Percentiles rank a stretch among this genome's conserved stretches.
Evolutionary conservation across 2,113 vertebrate species (phyloP).

Genomic region (Mohoua ochrocephala): DNA sequence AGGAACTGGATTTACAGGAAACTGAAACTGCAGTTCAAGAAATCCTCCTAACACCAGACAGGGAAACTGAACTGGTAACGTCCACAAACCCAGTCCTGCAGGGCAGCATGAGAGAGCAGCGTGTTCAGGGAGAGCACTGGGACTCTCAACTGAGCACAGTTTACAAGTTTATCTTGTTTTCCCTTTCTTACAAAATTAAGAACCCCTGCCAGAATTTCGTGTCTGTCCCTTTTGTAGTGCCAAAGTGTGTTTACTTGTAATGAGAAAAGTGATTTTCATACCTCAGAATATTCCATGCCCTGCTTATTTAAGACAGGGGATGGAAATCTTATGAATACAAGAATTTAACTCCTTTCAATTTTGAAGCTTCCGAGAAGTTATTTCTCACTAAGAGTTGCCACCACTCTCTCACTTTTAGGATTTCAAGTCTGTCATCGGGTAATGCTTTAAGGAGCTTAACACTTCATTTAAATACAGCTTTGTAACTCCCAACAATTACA

Average conservation of each 20-base stretch:
- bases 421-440: neutral
- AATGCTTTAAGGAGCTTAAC: conserved; percentile 48
- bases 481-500: conserved; percentile 34
- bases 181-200: neutral
- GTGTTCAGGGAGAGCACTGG: neutral
- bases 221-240: neutral
- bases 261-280: neutral
- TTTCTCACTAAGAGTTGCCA: neutral
- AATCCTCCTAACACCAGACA: neutral
- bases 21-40: neutral
- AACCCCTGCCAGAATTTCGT: neutral
- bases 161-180: neutral
- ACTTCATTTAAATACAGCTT: conserved; percentile 60
- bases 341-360: neutral
- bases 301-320: neutral
- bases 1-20: neutral
- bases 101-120: neutral
- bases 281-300: neutral
- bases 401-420: neutral
- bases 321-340: neutral
- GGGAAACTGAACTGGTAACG: neutral
- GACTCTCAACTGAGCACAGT: neutral
- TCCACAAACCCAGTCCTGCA: neutral
- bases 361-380: neutral
- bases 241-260: too few species aligned